Base-by-base conservation (phyloP, 1,140 invertebrate species). In the Spodoptera litura region DNA sequence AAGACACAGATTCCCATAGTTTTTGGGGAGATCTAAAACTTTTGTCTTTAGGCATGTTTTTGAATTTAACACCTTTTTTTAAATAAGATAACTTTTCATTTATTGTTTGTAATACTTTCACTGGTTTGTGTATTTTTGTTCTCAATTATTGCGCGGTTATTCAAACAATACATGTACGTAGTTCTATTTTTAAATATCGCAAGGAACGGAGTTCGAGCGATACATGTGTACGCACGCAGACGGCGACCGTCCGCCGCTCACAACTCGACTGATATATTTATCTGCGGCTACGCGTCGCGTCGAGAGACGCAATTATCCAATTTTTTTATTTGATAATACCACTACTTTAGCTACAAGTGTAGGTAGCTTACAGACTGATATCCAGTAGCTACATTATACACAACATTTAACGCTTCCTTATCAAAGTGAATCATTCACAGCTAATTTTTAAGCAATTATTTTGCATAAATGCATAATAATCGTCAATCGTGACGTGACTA, bases 1-100 rank as follows among this genome's bases (percentile, higher is more conserved):
- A 91, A 38, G 94, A 93, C 38, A 91, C 77, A 73, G 82, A 84
- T 84, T 94, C 93, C 94, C 94, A 95, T 86, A 93, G 58, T 73
- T 89, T 83, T 85, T 93, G 93, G 53, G 92, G 89, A 58, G 88
- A 88, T 56, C 84, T 88, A 15, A 88, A 80, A 81, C 87, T 88
- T 79, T 89, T 88, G 66, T 84, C 87, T 83, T 81, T 88, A 85
- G 92, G 87, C 92, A 94, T 93, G 77, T 52, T 31, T 49, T 27
- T 58, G 10, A 59, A 4, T 49, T 31, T 13, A 4, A 38, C 27
- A 71, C 52, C 2, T 44, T 44, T 35, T 25, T 12, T 53, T 31
- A 55, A 35, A 71, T 10, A 20, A 56, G 27, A 25, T 71, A 31
- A 71, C 35, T 55, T 35, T 56, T 10, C n/a, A 27, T 68, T 10